A percentile compares a stretch with the other conserved stretches of the same genome.
Evolutionary conservation across 2,888 invertebrate species (phyloP).

Genomic region (Cataglyphis cursor): DNA sequence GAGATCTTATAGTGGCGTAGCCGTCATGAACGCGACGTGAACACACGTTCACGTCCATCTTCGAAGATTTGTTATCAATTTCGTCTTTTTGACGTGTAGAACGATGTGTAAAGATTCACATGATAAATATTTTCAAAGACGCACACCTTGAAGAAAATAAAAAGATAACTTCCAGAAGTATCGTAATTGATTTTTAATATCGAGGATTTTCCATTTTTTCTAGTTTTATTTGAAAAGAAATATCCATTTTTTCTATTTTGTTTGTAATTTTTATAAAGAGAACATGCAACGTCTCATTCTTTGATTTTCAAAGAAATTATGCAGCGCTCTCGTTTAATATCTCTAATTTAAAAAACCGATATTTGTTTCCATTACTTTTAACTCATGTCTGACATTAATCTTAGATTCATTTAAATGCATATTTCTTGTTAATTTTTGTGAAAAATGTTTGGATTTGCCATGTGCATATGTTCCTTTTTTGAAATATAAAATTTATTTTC

Average conservation of each 20-base stretch:
- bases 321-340: neutral
- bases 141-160: neutral
- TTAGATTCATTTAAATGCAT: constrained; percentile 16
- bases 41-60: constrained; percentile 83
- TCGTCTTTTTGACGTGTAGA: neutral
- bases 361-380: neutral
- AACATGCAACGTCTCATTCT: neutral
- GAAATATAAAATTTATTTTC: neutral
- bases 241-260: neutral
- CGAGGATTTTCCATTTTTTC: neutral
- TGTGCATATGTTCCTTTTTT: neutral
- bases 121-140: neutral
- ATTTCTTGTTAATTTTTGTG: neutral
- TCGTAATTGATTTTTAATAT: neutral
- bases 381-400: neutral
- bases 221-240: neutral
- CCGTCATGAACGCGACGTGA: constrained; percentile 92
- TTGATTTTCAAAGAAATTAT: neutral
- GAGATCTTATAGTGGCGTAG: constrained; percentile 94
- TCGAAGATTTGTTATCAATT: neutral
- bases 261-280: neutral
- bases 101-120: neutral
- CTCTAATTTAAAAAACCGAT: neutral
- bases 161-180: neutral
- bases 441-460: neutral